Evolutionary conservation across 2,113 vertebrate genomes (phyloP).

Genomic region (Corythoichthys haematopterus): DNA sequence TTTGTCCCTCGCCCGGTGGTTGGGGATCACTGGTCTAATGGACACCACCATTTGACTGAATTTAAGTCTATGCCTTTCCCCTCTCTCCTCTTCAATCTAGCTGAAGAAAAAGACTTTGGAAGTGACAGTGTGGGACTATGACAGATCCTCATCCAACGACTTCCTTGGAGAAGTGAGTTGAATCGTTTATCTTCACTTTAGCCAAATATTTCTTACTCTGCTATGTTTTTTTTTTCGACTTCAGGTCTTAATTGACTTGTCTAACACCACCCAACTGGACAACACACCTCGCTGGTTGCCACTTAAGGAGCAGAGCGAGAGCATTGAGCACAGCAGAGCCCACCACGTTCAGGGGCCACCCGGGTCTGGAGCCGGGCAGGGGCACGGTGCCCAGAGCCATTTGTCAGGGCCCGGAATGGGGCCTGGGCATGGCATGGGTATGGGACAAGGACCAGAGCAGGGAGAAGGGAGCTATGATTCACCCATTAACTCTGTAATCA

Average conservation of each 20-base stretch:
- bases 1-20: no score
- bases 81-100: constrained; percentile 61
- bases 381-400: constrained; percentile 36
- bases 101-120: constrained; percentile 98
- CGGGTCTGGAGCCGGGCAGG: constrained; percentile 58
- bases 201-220: neutral
- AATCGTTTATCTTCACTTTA: neutral
- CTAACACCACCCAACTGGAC: constrained; percentile 85
- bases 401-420: constrained; percentile 46
- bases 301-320: constrained; percentile 93
- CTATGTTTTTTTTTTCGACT: constrained; percentile 15
- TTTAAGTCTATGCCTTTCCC: no score
- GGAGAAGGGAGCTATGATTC: constrained; percentile 80
- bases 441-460: constrained; percentile 37
- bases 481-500: constrained; percentile 94
- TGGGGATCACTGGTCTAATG: no score
- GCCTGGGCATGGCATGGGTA: constrained; percentile 38
- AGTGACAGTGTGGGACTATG: constrained; percentile 98
- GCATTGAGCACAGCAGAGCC: constrained; percentile 82
- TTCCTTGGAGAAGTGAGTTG: constrained; percentile 92
- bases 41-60: no score
- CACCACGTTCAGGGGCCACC: constrained; percentile 76
- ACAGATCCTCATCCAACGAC: constrained; percentile 95
- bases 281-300: constrained; percentile 91
- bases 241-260: constrained; percentile 93